Percentiles rank a stretch among this genome's conserved stretches.
Evolutionary conservation across 2,113 vertebrate species (phyloP).

Genomic region (Leiothrix lutea): DNA sequence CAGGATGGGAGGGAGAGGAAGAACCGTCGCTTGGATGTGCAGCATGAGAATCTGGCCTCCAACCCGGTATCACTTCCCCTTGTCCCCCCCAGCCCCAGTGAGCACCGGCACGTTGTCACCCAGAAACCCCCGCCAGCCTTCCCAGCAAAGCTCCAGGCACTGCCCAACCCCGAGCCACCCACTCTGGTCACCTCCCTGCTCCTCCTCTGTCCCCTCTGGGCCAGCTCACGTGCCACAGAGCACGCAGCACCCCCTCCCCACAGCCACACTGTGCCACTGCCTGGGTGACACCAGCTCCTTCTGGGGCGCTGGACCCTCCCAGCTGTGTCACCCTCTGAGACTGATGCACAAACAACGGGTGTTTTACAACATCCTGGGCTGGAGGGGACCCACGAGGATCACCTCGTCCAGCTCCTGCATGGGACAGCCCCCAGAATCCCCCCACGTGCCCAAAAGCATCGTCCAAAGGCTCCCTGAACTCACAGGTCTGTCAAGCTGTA

Average conservation of each 20-base stretch:
- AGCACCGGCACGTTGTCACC: background rate
- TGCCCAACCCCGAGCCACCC: background rate
- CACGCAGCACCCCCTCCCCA: background rate
- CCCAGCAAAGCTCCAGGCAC: background rate
- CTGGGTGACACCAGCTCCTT: fast-evolving
- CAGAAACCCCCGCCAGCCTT: background rate
- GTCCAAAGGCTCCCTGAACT: background rate
- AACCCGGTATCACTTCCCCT: background rate
- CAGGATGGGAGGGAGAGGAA: background rate
- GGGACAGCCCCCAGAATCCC: background rate
- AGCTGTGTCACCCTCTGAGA: background rate
- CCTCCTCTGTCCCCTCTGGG: background rate
- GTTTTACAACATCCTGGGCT: background rate
- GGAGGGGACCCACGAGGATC: background rate
- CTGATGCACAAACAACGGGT: background rate
- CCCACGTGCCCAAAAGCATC: fast-evolving
- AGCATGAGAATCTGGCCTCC: background rate
- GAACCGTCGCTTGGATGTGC: background rate
- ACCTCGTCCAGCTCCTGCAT: background rate
- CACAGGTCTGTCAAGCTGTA: background rate
- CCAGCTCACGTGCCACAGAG: fast-evolving
- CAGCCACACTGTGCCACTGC: fast-evolving
- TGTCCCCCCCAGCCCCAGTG: background rate
- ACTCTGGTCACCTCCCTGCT: fast-evolving
- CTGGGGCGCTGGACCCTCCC: background rate